phyloP scores from a whole-genome alignment of 2,797 vertebrate species.

The Manis pentadactyla region DNA sequence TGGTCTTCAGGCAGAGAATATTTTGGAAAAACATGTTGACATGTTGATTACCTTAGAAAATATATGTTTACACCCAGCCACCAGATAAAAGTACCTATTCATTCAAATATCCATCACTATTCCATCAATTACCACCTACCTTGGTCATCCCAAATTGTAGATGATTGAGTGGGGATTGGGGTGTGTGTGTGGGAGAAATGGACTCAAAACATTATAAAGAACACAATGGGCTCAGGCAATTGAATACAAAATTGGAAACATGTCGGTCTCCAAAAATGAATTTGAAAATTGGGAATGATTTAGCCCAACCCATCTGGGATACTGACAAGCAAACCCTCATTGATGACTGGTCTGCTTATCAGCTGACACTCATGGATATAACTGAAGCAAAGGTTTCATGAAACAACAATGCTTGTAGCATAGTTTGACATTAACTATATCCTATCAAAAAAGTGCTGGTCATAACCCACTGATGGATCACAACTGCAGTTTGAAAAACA shows the following conservation, averaged over 20 bases:
- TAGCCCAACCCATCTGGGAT: neutral
- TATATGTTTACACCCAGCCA: neutral
- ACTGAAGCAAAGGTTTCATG: neutral
- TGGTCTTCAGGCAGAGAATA: conserved; percentile 13
- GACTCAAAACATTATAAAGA: neutral
- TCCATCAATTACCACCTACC: neutral
- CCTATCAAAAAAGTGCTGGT: neutral
- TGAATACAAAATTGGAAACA: neutral
- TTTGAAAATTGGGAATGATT: conserved; percentile 1
- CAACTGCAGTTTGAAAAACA: neutral
- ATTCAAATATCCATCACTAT: neutral
- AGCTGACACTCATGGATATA: neutral
- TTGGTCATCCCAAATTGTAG: neutral
- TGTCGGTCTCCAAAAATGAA: neutral
- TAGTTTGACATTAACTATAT: neutral
- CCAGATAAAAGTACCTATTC: neutral
- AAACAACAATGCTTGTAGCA: neutral
- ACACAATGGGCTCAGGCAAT: neutral
- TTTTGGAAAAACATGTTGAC: neutral
- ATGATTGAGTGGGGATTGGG: neutral
- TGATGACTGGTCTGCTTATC: neutral
- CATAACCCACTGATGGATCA: neutral
- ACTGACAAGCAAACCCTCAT: neutral
- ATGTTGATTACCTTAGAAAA: neutral
- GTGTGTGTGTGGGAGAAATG: neutral